Conservation (phyloP, 2,888 invertebrate genomes). For the Hylaea fasciaria region DNA sequence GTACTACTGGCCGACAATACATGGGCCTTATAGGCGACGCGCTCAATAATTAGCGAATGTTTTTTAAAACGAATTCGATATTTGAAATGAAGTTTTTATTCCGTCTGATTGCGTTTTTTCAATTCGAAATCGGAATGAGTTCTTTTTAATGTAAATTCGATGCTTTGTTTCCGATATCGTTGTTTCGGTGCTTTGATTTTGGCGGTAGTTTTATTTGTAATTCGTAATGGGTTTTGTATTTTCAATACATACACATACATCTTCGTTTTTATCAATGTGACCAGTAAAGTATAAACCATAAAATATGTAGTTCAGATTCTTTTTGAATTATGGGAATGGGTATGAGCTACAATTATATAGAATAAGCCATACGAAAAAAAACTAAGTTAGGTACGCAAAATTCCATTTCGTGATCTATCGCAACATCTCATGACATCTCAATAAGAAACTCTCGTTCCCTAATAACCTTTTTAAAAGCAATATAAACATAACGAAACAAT, state of each 20-base stretch:
- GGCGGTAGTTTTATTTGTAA: slow-evolving; percentile 19
- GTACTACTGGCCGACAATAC: slow-evolving; percentile 59
- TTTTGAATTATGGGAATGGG: too few relatives aligned
- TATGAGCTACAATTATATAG: too few relatives aligned
- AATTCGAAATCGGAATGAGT: slow-evolving; percentile 38
- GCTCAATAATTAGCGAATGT: slow-evolving; percentile 81
- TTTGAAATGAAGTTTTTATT: slow-evolving; percentile 80
- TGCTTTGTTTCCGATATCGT: slow-evolving; percentile 25
- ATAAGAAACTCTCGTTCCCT: not conserved
- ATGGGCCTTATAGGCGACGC: slow-evolving; percentile 54
- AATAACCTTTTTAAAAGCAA: slow-evolving; percentile 19
- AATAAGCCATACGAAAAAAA: too few relatives aligned
- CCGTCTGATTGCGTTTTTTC: slow-evolving; percentile 47
- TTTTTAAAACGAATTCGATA: slow-evolving; percentile 76
- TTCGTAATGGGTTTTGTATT: slow-evolving; percentile 1
- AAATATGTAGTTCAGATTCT: too few relatives aligned
- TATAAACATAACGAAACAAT: slow-evolving; percentile 36
- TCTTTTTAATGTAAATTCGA: slow-evolving; percentile 39
- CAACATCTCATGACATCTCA: not conserved
- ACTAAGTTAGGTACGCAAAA: not conserved
- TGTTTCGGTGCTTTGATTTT: slow-evolving; percentile 16
- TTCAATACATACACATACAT: not conserved
- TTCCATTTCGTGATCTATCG: not conserved
- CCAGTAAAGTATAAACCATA: not conserved
- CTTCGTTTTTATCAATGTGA: not conserved